A percentile compares a stretch with the other conserved stretches of the same genome.
These are phyloP conservation scores for Eueides isabella DNA, from an alignment of 1,140 invertebrate species.

Conservation along the genomic window DNA sequence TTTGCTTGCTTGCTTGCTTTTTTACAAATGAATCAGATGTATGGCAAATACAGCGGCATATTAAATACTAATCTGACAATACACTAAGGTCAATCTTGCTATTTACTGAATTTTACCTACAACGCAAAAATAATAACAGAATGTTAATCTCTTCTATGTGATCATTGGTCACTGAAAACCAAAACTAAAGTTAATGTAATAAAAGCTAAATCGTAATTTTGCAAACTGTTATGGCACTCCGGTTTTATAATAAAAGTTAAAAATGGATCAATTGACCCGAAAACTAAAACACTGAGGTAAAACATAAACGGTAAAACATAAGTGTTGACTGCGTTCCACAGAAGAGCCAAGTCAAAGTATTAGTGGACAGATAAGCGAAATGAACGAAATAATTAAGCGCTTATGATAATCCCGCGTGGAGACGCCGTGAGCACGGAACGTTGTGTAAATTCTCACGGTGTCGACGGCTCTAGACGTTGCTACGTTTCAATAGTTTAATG, in stretches of 20 bases:
- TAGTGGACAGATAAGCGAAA: slow-evolving; percentile 63
- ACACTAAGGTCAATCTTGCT: not conserved
- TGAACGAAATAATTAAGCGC: slow-evolving; percentile 68
- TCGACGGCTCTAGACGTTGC: slow-evolving; percentile 34
- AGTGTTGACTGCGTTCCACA: slow-evolving; percentile 24
- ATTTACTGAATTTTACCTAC: not conserved
- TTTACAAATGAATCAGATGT: not conserved
- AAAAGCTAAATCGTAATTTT: not conserved
- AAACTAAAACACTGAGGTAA: slow-evolving; percentile 10
- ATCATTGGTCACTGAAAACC: not conserved
- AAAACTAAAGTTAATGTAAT: not conserved
- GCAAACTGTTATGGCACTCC: not conserved
- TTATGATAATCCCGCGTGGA: slow-evolving; percentile 58
- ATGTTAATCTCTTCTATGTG: not conserved
- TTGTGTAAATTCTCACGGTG: slow-evolving; percentile 59
- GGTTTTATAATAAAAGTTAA: not conserved
- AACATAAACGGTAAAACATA: no score
- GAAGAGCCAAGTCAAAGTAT: slow-evolving; percentile 52
- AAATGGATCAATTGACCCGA: not conserved
- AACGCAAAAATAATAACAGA: not conserved
- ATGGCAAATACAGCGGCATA: no score
- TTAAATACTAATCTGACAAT: no score
- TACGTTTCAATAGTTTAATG: slow-evolving; percentile 40
- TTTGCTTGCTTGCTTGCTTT: no score
- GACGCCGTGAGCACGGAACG: slow-evolving; percentile 50